Conservation (phyloP, 2,888 invertebrate species). For the Coecobrya sp. region DNA sequence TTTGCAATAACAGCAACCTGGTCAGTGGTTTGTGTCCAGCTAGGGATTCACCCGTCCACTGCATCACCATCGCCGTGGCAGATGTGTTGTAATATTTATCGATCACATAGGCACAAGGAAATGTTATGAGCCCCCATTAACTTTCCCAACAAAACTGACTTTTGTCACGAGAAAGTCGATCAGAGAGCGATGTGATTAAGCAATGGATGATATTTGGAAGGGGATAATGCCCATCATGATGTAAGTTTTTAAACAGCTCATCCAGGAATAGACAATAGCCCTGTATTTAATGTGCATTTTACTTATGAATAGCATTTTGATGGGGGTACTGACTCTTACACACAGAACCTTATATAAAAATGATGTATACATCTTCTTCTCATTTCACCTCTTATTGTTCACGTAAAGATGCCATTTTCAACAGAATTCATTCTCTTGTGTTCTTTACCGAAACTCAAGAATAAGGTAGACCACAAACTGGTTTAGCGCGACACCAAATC, state of each 20-base stretch:
- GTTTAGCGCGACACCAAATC: conserved; percentile 32
- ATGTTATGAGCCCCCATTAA: conserved; percentile 60
- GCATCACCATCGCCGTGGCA: conserved; percentile 62
- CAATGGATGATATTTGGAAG: background rate
- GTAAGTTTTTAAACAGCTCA: conserved; percentile 8
- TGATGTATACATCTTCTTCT: background rate
- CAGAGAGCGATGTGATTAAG: conserved; percentile 40
- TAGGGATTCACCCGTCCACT: conserved; percentile 47
- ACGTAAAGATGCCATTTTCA: background rate
- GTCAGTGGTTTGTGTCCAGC: conserved; percentile 43
- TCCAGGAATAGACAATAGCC: background rate
- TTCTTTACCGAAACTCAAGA: background rate
- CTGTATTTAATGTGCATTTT: background rate
- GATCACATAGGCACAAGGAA: conserved; percentile 72
- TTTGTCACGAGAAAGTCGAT: conserved; percentile 76
- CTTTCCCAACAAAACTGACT: conserved; percentile 69
- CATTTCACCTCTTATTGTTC: background rate
- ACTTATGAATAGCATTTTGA: background rate
- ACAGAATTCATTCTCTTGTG: background rate
- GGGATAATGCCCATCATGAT: background rate
- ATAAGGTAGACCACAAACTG: conserved; percentile 58
- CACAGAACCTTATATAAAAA: background rate
- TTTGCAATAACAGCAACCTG: conserved; percentile 49
- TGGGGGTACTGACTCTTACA: background rate
- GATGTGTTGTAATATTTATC: conserved; percentile 79